These are phyloP conservation scores for Rhabdornis inornatus DNA, from an alignment of 2,113 vertebrate genomes.

Conservation along the genomic window DNA sequence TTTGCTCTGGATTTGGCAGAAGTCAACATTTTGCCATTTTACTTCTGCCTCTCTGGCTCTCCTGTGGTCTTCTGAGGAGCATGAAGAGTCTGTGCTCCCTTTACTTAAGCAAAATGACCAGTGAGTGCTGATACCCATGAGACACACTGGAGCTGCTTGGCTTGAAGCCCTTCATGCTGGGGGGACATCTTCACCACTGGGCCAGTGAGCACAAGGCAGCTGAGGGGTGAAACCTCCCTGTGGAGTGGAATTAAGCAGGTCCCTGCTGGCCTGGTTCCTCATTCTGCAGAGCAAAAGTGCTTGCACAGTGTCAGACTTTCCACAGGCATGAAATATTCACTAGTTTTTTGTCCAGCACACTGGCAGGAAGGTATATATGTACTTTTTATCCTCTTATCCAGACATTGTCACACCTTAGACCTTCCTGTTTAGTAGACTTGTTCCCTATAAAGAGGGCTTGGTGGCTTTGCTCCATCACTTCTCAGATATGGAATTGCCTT, in stretches of 20 bases:
- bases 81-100: not conserved
- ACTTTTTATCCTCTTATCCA: not conserved
- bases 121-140: not conserved
- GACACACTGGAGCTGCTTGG: not conserved
- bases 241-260: not conserved
- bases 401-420: not conserved
- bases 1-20: not conserved
- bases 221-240: not conserved
- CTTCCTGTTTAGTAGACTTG: conserved; percentile 26
- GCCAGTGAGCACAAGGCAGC: not conserved
- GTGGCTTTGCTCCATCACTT: not conserved
- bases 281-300: not conserved
- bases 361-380: not conserved
- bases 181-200: not conserved
- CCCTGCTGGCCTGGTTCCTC: not conserved
- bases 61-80: not conserved
- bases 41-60: not conserved
- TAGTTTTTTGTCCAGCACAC: not conserved
- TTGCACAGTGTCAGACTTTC: not conserved
- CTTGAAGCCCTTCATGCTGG: not conserved
- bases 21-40: not conserved
- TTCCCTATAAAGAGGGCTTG: not conserved
- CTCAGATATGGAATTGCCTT: not conserved
- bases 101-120: not conserved
- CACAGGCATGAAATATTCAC: not conserved